phyloP scores from a whole-genome alignment of 2,113 vertebrate species.

The Indicator indicator region DNA sequence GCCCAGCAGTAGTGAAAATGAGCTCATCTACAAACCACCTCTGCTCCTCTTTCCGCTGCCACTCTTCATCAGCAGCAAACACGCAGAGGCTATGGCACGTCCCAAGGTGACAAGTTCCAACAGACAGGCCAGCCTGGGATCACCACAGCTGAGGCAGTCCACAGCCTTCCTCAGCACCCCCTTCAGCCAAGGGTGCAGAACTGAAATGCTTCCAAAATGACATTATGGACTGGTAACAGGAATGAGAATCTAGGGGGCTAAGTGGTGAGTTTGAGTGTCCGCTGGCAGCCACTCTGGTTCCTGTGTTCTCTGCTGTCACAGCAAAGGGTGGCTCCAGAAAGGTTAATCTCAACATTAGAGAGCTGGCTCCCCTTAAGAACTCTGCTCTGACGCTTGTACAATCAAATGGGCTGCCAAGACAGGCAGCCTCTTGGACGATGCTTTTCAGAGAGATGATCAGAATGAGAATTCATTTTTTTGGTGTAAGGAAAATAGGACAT shows the following conservation, averaged over 20 bases:
- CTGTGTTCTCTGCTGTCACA: neutral
- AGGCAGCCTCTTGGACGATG: neutral
- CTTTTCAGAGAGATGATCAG: neutral
- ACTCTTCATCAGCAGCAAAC: neutral
- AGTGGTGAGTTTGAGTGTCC: neutral
- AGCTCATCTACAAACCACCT: neutral
- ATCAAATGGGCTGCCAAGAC: neutral
- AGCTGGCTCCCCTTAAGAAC: neutral
- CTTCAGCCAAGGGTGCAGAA: fast-evolving
- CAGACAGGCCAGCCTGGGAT: neutral
- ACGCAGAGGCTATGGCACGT: fast-evolving
- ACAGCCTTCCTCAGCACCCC: fast-evolving
- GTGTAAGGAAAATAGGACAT: fast-evolving
- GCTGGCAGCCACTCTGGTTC: neutral
- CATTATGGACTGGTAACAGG: fast-evolving
- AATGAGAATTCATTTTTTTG: neutral
- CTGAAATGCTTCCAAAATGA: fast-evolving
- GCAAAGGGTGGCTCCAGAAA: fast-evolving
- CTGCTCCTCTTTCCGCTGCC: neutral
- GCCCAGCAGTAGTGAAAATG: neutral
- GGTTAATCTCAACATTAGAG: neutral
- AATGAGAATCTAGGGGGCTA: neutral
- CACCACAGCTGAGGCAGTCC: fast-evolving
- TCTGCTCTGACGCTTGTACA: neutral
- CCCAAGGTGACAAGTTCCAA: fast-evolving